Percentiles rank a stretch among this genome's conserved stretches.
Evolutionary conservation across 2,113 vertebrate genomes (phyloP).

Genomic region (Pelodiscus sinensis): DNA sequence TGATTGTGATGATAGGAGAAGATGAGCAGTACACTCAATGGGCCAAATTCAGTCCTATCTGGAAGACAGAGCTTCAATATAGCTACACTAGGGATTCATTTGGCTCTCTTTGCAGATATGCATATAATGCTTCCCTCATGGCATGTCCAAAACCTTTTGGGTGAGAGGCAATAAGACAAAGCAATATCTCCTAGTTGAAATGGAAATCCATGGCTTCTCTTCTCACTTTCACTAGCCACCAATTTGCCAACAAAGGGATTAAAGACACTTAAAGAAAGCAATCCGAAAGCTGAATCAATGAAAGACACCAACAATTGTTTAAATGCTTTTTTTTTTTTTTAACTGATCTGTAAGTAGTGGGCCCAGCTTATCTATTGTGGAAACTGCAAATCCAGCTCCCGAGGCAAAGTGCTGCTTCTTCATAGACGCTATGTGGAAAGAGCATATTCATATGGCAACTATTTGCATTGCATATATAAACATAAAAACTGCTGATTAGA

Average conservation of each 20-base stretch:
- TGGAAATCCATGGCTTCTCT: constrained; percentile 67
- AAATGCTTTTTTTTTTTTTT: constrained; percentile 33
- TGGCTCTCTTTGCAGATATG: constrained; percentile 66
- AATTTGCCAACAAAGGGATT: constrained; percentile 68
- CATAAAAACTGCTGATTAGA: constrained; percentile 70
- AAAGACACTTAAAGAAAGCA: constrained; percentile 43
- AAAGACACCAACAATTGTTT: constrained; percentile 54
- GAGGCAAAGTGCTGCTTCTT: constrained; percentile 75
- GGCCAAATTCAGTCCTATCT: not conserved
- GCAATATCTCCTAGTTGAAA: constrained; percentile 76
- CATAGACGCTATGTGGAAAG: constrained; percentile 72
- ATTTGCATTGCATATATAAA: constrained; percentile 60
- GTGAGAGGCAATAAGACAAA: constrained; percentile 70
- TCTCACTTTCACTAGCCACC: constrained; percentile 68
- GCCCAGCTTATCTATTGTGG: constrained; percentile 68
- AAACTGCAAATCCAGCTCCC: constrained; percentile 66
- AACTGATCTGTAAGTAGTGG: constrained; percentile 61
- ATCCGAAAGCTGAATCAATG: constrained; percentile 78
- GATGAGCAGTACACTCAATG: not conserved
- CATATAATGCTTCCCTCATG: constrained; percentile 78
- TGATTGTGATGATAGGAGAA: not conserved
- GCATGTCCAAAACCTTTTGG: constrained; percentile 69
- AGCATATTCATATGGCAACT: constrained; percentile 60
- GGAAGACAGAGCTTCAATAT: not conserved
- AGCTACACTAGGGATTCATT: not conserved